Evolutionary conservation across 2,888 invertebrate genomes (phyloP).

Genomic region (Crocallis elinguaria): DNA sequence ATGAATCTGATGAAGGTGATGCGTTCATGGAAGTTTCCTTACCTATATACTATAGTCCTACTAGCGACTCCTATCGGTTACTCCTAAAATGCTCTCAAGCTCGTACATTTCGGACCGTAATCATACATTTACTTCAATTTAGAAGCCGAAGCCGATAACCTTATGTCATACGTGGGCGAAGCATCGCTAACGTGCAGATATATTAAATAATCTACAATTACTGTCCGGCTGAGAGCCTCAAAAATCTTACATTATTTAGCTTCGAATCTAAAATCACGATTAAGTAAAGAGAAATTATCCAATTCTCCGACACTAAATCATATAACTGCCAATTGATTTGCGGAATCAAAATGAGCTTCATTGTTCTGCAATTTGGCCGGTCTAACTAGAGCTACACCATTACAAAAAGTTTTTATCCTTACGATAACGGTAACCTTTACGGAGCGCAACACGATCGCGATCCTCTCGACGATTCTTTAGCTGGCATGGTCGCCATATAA

Average conservation of each 20-base stretch:
- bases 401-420: too few species aligned
- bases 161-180: conserved; percentile 24
- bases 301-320: background rate
- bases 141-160: conserved; percentile 19
- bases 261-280: background rate
- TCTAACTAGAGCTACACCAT: too few species aligned
- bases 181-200: conserved; percentile 1
- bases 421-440: too few species aligned
- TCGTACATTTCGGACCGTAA: conserved; percentile 8
- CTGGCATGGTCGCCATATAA: too few species aligned
- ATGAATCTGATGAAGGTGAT: conserved; percentile 22
- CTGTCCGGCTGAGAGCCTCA: background rate
- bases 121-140: conserved; percentile 11
- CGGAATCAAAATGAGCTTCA: background rate
- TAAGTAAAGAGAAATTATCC: background rate
- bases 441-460: too few species aligned
- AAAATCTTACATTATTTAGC: background rate
- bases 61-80: conserved; percentile 1
- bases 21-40: conserved; percentile 8
- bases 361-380: background rate
- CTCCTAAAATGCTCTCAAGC: background rate
- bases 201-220: background rate
- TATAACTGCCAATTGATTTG: background rate
- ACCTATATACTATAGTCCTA: background rate
- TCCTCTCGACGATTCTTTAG: too few species aligned